Evolutionary conservation across 2,888 invertebrate species (phyloP).

Genomic region (Bellardia pandia): DNA sequence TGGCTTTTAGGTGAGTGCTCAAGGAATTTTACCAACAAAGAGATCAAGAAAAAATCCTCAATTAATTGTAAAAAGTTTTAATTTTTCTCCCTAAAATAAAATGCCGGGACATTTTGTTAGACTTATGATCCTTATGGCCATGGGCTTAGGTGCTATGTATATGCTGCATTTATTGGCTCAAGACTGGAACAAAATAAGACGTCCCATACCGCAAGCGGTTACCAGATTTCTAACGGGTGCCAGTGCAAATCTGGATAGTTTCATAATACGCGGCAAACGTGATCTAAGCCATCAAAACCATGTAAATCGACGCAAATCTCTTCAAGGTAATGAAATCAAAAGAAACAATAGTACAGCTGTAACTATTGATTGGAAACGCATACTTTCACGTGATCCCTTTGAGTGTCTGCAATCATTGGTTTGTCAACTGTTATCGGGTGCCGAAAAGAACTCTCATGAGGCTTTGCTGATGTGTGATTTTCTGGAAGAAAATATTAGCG

Average conservation of each 20-base stretch:
- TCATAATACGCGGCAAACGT: conserved; percentile 78
- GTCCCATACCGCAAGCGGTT: conserved; percentile 79
- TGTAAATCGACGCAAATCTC: background rate
- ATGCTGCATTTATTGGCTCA: conserved; percentile 85
- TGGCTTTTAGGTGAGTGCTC: conserved; percentile 64
- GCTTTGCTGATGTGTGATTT: conserved; percentile 80
- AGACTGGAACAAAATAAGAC: conserved; percentile 84
- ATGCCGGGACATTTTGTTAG: conserved; percentile 74
- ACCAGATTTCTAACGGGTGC: conserved; percentile 77
- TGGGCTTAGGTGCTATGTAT: conserved; percentile 84
- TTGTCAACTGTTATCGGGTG: conserved; percentile 83
- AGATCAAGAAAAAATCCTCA: background rate
- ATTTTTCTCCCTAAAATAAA: conserved; percentile 20
- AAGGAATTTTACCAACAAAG: background rate
- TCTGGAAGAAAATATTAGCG: conserved; percentile 78
- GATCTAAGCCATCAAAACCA: conserved; percentile 50
- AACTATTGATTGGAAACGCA: conserved; percentile 81
- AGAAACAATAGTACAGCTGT: conserved; percentile 65
- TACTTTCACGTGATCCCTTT: conserved; percentile 82
- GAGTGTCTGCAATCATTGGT: conserved; percentile 83
- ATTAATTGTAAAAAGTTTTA: conserved; percentile 22
- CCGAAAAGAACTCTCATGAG: conserved; percentile 79
- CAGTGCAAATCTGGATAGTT: conserved; percentile 75
- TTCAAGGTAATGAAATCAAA: conserved; percentile 25
- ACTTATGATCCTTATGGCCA: conserved; percentile 81